These are phyloP conservation scores for Nautilus pompilius DNA, from an alignment of 1,140 invertebrate species.

Conservation along the genomic window DNA sequence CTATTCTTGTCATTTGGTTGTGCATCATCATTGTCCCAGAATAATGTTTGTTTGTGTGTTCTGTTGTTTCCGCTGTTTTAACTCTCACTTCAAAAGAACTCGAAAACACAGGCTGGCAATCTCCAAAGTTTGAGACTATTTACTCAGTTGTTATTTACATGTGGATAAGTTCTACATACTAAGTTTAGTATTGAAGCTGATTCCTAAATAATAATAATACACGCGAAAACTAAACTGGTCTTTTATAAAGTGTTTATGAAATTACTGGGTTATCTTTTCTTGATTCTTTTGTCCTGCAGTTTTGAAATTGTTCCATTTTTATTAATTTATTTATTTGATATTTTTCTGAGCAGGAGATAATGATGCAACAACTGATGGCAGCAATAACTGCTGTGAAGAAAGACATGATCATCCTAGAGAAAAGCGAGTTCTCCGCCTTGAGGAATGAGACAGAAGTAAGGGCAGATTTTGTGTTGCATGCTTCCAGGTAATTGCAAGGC, in stretches of 20 bases:
- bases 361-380: slow-evolving; percentile 50
- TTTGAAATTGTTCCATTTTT: not conserved
- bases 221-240: too few relatives aligned
- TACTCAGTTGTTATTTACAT: too few relatives aligned
- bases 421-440: slow-evolving; percentile 54
- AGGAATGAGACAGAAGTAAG: slow-evolving; percentile 52
- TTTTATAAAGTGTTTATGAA: not conserved
- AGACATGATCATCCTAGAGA: slow-evolving; percentile 55
- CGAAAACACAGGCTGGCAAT: too few relatives aligned
- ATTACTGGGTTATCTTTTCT: not conserved
- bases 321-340: not conserved
- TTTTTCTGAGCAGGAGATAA: slow-evolving; percentile 44
- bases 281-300: not conserved
- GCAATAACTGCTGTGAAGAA: slow-evolving; percentile 51
- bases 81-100: too few relatives aligned
- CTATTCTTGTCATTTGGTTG: too few relatives aligned
- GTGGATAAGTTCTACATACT: too few relatives aligned
- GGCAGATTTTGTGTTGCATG: not conserved
- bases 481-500: not conserved
- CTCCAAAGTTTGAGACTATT: too few relatives aligned
- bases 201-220: too few relatives aligned
- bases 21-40: too few relatives aligned
- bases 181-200: too few relatives aligned
- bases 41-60: too few relatives aligned
- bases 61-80: too few relatives aligned